These are phyloP conservation scores for Manduca sexta DNA, from an alignment of 1,140 invertebrate genomes.

Conservation along the genomic window DNA sequence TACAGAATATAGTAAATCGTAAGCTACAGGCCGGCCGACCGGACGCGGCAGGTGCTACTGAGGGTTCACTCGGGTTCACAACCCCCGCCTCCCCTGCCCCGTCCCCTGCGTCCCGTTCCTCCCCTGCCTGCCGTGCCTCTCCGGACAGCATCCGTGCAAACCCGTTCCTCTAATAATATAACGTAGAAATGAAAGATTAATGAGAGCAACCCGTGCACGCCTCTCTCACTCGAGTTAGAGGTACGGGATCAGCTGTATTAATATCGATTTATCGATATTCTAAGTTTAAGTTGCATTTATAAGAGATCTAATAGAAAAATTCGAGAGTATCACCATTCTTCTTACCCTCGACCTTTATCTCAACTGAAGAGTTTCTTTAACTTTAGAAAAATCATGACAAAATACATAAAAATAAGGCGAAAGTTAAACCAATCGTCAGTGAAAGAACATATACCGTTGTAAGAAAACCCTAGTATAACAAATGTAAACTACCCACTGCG, in stretches of 20 bases:
- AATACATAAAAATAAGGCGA: too few species aligned
- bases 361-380: too few species aligned
- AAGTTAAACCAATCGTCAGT: too few species aligned
- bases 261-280: not conserved
- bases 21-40: constrained; percentile 20
- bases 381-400: too few species aligned
- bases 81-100: constrained; percentile 21
- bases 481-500: too few species aligned
- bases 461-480: too few species aligned
- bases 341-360: too few species aligned
- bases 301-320: too few species aligned
- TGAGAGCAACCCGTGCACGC: constrained; percentile 69
- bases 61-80: constrained; percentile 65
- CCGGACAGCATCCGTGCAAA: constrained; percentile 62
- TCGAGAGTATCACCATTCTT: too few species aligned
- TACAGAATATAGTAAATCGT: constrained; percentile 1
- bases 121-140: constrained; percentile 9
- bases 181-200: constrained; percentile 71
- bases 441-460: too few species aligned
- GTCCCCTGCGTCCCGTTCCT: not conserved
- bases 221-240: constrained; percentile 47
- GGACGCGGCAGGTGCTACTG: constrained; percentile 67
- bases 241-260: not conserved
- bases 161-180: constrained; percentile 71
- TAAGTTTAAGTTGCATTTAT: too few species aligned